phyloP scores from a whole-genome alignment of 92 coral and sea anemone species.

The Siderastrea siderea region DNA sequence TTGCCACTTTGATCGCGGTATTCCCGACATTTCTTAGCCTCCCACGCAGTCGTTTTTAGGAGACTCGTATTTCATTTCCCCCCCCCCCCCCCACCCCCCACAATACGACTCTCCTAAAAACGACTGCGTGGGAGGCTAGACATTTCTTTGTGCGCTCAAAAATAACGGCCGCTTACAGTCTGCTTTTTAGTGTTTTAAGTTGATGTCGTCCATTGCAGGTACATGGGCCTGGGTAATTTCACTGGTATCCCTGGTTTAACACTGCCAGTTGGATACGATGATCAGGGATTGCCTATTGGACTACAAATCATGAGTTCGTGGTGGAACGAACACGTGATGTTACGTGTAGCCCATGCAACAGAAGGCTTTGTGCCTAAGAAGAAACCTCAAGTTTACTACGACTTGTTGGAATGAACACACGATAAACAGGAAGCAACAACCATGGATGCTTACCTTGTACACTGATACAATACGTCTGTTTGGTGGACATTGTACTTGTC shows the following conservation, averaged over 20 bases:
- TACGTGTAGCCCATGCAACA: constrained; percentile 90
- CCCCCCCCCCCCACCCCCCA: too few relatives aligned
- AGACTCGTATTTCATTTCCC: too few relatives aligned
- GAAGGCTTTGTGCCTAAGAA: constrained; percentile 73
- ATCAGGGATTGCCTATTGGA: constrained; percentile 90
- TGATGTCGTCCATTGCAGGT: constrained; percentile 55
- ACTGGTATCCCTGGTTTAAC: constrained; percentile 94
- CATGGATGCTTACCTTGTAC: not conserved
- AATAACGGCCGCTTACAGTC: too few relatives aligned
- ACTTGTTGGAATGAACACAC: constrained; percentile 31
- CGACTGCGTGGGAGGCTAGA: too few relatives aligned
- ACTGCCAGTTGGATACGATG: constrained; percentile 93
- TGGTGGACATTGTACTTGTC: too few relatives aligned
- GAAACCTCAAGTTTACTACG: constrained; percentile 78
- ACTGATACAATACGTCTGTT: too few relatives aligned
- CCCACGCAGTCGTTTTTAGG: too few relatives aligned
- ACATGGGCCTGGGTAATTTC: constrained; percentile 84
- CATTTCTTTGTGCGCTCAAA: too few relatives aligned
- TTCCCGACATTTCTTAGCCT: too few relatives aligned
- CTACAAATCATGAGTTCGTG: constrained; percentile 97
- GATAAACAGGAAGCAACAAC: not conserved
- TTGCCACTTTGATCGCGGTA: too few relatives aligned
- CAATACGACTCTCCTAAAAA: too few relatives aligned
- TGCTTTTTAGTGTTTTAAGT: too few relatives aligned
- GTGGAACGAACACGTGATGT: constrained; percentile 98